A percentile compares a stretch with the other conserved stretches of the same genome.
Conservation (phyloP, 2,797 vertebrate genomes). For the Mustela erminea region DNA sequence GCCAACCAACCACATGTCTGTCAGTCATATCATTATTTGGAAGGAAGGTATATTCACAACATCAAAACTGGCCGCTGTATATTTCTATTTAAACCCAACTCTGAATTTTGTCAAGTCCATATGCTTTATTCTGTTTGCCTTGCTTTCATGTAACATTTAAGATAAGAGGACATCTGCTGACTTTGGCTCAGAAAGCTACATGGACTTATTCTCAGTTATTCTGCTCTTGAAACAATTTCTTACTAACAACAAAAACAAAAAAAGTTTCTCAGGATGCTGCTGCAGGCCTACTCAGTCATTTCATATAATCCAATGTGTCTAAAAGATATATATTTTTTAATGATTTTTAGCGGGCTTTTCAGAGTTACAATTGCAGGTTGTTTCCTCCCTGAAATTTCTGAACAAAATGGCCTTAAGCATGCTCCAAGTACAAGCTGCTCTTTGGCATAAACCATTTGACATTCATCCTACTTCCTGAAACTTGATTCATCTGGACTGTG, state of each 20-base stretch:
- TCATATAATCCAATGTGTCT: constrained; percentile 24
- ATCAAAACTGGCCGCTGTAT: neutral
- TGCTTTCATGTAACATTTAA: constrained; percentile 62
- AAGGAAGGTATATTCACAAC: neutral
- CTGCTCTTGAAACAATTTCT: constrained; percentile 54
- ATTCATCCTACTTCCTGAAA: constrained; percentile 59
- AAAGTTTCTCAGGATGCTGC: neutral
- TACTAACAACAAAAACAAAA: neutral
- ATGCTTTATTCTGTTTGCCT: constrained; percentile 43
- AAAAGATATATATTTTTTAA: neutral
- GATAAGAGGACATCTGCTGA: constrained; percentile 56
- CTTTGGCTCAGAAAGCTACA: constrained; percentile 20
- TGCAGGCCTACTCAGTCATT: neutral
- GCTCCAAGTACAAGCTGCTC: constrained; percentile 73
- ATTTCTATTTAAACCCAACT: constrained; percentile 10
- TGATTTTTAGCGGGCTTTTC: neutral
- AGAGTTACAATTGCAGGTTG: constrained; percentile 29
- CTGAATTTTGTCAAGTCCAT: constrained; percentile 60
- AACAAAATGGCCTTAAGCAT: constrained; percentile 70
- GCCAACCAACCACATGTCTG: neutral
- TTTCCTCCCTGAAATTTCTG: constrained; percentile 68
- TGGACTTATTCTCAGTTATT: constrained; percentile 11
- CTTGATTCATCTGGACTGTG: constrained; percentile 77
- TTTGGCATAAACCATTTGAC: constrained; percentile 66
- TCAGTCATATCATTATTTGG: constrained; percentile 1